These are phyloP conservation scores for Boleophthalmus pectinirostris DNA, from an alignment of 2,113 vertebrate genomes.

Conservation along the genomic window DNA sequence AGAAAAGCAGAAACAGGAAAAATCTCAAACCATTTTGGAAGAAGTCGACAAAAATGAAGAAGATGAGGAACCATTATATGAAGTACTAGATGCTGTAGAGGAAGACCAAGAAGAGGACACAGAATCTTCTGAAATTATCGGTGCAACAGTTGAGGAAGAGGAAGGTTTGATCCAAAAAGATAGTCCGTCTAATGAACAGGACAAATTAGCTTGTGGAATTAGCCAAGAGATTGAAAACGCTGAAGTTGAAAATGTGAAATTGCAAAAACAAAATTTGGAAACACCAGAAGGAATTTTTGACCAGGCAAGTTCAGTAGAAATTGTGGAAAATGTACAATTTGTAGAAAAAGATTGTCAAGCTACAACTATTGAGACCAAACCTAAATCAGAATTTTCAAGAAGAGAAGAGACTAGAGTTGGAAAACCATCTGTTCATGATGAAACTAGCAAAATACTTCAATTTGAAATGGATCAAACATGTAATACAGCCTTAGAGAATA, in stretches of 20 bases:
- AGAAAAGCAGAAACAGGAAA: background rate
- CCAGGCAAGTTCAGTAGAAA: constrained; percentile 17
- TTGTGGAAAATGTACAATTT: background rate
- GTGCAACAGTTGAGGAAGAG: background rate
- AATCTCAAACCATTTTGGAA: background rate
- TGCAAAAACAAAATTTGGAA: background rate
- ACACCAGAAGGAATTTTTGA: background rate
- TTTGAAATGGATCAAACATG: background rate
- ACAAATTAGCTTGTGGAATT: fast-evolving
- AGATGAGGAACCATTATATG: constrained; percentile 24
- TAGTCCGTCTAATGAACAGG: background rate
- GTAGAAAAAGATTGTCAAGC: constrained; percentile 38
- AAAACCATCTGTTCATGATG: constrained; percentile 6
- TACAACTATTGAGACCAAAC: background rate
- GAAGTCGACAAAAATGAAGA: background rate
- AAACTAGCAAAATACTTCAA: constrained; percentile 1
- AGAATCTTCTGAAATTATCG: background rate
- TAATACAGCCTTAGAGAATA: background rate
- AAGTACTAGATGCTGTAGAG: constrained; percentile 51
- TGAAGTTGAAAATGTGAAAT: background rate
- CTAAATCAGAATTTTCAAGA: background rate
- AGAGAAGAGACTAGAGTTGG: constrained; percentile 10
- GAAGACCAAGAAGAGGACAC: constrained; percentile 35
- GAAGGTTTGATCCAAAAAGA: background rate
- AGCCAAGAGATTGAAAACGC: background rate